Base-by-base conservation (phyloP, 2,113 vertebrate species). In the Entosphenus tridentatus region DNA sequence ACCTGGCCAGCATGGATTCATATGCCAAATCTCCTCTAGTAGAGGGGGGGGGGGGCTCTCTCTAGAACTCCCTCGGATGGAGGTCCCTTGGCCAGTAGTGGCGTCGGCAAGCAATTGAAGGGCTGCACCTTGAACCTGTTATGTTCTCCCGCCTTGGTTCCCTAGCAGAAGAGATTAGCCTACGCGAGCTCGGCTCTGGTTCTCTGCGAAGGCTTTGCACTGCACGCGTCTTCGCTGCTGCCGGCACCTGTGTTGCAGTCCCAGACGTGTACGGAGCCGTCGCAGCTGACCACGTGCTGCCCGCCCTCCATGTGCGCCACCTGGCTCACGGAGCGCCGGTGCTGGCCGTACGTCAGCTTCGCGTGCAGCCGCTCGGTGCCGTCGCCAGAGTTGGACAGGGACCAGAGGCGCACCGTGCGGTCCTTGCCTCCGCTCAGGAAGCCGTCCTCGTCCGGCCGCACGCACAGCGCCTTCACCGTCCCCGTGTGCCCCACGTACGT, bases 351-450 rank as follows among this genome's bases (percentile, higher is more conserved):
- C 0, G 83, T 78, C 57, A 95, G 80, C 70, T 85, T 82, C 0
- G 92, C 77, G 1, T 84, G 82, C 8, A 85, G 80, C 73, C 91
- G 87, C 0, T 80, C 78, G 16, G 86, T 95, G 21, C 91, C 92
- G 1, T 97, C 91, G 10, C 93, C 89, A 0, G 82, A 82, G 78
- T 91, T 98, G 77, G 95, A 95, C 21, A 98, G 79, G 0, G 89
- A 86, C 93, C 91, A 98, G 1, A 98, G 83, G 59, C 86, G 84
- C 68, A 98, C 89, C 0, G 89, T 97, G 74, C 88, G 89, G 79
- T 98, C 93, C 80, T 95, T 95, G 77, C 92, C 88, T 70, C 88
- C 89, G 1, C 91, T 96, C 11, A 97, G 81, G 71, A 98, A 98
- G 78, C 88, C 95, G 79, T 98, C 88, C 75, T 98, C 93, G 0